Evolutionary conservation across 2,888 invertebrate species (phyloP).

Genomic region (Phyllotreta cruciferae): DNA sequence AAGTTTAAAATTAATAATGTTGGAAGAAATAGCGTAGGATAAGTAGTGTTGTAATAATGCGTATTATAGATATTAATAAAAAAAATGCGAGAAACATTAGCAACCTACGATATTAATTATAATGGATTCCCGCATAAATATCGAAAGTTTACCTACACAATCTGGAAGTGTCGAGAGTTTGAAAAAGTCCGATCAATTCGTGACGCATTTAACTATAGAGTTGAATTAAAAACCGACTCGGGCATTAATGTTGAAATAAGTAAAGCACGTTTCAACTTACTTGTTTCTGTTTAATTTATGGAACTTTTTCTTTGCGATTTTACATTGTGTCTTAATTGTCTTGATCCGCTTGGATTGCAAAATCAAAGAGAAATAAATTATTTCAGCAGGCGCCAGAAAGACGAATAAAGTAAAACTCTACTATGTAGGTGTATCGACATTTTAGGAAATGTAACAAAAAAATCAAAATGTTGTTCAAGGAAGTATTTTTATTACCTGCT

Average conservation of each 20-base stretch:
- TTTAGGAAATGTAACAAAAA: slow-evolving; percentile 8
- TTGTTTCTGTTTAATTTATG: slow-evolving; percentile 18
- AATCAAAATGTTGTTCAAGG: slow-evolving; percentile 6
- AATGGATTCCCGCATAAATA: slow-evolving; percentile 17
- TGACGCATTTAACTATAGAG: slow-evolving; percentile 5
- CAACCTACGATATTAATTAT: slow-evolving; percentile 17
- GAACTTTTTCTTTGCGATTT: slow-evolving; percentile 11
- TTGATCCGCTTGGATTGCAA: slow-evolving; percentile 8
- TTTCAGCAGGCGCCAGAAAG: slow-evolving; percentile 13
- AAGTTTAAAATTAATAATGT: too few species aligned
- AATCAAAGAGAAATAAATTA: slow-evolving; percentile 15
- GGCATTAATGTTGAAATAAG: slow-evolving; percentile 18
- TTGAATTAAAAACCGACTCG: slow-evolving; percentile 5
- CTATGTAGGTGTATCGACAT: slow-evolving; percentile 13
- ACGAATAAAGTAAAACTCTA: slow-evolving; percentile 10
- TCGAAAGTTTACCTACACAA: slow-evolving; percentile 16
- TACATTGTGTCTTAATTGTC: background rate
- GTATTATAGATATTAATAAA: slow-evolving; percentile 1
- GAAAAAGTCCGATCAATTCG: slow-evolving; percentile 13
- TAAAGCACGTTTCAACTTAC: slow-evolving; percentile 13
- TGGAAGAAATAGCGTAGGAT: background rate
- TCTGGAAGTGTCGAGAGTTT: slow-evolving; percentile 11
- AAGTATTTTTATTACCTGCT: slow-evolving; percentile 7
- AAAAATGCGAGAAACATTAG: slow-evolving; percentile 12
- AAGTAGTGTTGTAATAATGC: slow-evolving; percentile 12